These are phyloP conservation scores for Scaptodrosophila latifasciaeformis DNA, from an alignment of 2,888 invertebrate genomes.

Conservation along the genomic window DNA sequence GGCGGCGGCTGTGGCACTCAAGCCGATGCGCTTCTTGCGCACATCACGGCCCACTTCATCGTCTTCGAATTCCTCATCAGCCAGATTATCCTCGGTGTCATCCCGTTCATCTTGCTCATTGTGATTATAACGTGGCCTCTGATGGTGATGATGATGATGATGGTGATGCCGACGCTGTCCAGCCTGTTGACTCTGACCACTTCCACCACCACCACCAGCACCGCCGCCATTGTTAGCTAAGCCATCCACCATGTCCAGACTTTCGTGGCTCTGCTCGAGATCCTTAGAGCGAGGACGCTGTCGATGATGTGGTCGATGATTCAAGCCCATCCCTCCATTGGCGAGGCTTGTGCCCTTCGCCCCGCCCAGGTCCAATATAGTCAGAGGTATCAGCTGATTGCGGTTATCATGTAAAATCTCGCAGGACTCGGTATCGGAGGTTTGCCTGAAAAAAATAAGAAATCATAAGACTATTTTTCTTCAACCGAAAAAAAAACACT, in stretches of 20 bases:
- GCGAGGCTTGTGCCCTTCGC: neutral
- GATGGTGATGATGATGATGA: slow-evolving; percentile 55
- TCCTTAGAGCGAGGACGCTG: slow-evolving; percentile 73
- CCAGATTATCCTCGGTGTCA: slow-evolving; percentile 74
- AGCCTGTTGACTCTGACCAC: too few relatives aligned
- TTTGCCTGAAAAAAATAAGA: slow-evolving; percentile 67
- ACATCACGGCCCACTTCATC: slow-evolving; percentile 73
- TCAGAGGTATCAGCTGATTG: slow-evolving; percentile 64
- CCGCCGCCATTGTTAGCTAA: neutral
- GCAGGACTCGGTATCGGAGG: slow-evolving; percentile 75
- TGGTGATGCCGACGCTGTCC: slow-evolving; percentile 37
- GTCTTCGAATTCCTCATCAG: slow-evolving; percentile 74
- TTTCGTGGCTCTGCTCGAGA: slow-evolving; percentile 72
- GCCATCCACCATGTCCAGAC: slow-evolving; percentile 70
- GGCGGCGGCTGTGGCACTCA: neutral
- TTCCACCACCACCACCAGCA: slow-evolving; percentile 17
- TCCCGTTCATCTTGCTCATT: slow-evolving; percentile 69
- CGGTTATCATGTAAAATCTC: slow-evolving; percentile 74
- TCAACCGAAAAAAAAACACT: slow-evolving; percentile 38
- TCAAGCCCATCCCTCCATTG: slow-evolving; percentile 29
- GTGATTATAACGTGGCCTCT: slow-evolving; percentile 56
- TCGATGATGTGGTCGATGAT: slow-evolving; percentile 70
- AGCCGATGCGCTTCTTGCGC: slow-evolving; percentile 57
- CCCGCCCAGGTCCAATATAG: slow-evolving; percentile 61
- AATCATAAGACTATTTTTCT: neutral